Conservation (phyloP, 2,113 vertebrate species). For the Prinia subflava region DNA sequence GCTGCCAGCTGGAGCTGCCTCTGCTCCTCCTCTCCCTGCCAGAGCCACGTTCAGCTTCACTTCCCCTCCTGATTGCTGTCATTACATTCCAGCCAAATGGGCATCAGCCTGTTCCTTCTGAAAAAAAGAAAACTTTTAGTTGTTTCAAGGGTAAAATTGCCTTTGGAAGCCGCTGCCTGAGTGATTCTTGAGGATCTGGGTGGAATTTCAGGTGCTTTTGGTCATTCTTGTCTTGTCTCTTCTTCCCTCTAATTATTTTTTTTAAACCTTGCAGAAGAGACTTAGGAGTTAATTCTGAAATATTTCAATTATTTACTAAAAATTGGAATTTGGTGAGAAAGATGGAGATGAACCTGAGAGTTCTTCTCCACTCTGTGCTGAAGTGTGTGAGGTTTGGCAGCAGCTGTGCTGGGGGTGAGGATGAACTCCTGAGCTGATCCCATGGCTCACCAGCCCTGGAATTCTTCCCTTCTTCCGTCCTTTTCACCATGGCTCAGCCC, state of each 20-base stretch:
- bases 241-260: background rate
- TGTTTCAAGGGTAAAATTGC: background rate
- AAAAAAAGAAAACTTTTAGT: background rate
- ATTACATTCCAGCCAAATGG: background rate
- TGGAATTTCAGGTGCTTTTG: background rate
- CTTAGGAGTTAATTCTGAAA: background rate
- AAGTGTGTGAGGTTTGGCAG: background rate
- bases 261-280: background rate
- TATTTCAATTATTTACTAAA: background rate
- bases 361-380: background rate
- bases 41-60: conserved; percentile 12
- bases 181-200: background rate
- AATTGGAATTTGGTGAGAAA: background rate
- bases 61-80: background rate
- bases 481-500: background rate
- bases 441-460: background rate
- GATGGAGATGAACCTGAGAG: accelerated
- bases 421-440: background rate
- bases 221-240: background rate
- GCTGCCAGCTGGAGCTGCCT: conserved; percentile 11
- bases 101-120: background rate
- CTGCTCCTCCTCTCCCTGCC: conserved; percentile 3
- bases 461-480: background rate
- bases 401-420: background rate
- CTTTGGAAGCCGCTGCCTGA: background rate